Percentiles rank a stretch among this genome's conserved stretches.
Evolutionary conservation across 2,888 invertebrate species (phyloP).

Genomic region (Drosophila anceps): DNA sequence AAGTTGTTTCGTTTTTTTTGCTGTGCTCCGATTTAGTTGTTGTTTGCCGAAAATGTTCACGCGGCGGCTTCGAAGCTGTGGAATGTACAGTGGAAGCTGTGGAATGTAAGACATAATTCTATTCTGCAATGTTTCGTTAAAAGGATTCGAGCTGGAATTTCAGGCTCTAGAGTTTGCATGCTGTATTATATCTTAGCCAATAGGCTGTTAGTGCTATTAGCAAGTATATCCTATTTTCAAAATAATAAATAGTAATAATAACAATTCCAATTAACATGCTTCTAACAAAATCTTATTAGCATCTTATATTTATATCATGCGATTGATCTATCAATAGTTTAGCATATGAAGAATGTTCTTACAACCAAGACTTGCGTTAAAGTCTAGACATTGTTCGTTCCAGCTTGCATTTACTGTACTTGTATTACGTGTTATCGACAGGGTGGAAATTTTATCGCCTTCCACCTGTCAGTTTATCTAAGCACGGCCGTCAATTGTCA

Average conservation of each 20-base stretch:
- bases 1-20: conserved; percentile 24
- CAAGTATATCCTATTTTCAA: background rate
- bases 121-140: background rate
- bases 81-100: background rate
- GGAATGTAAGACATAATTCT: background rate
- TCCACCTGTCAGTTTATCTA: conserved; percentile 63
- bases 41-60: conserved; percentile 55
- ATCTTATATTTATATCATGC: background rate
- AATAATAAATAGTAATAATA: background rate
- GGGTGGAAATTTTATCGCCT: conserved; percentile 41
- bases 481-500: conserved; percentile 66
- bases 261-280: background rate
- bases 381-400: background rate
- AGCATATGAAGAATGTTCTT: no score
- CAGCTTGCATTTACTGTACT: background rate
- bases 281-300: background rate
- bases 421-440: conserved; percentile 11
- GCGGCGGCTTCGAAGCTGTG: conserved; percentile 13
- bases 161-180: background rate
- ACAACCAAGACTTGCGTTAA: background rate
- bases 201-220: background rate
- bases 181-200: background rate
- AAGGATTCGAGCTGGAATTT: background rate
- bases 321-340: no score
- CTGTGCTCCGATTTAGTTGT: conserved; percentile 27